Base-by-base conservation (phyloP, 2,797 vertebrate genomes). In the Poeciliopsis paucimaculata region DNA sequence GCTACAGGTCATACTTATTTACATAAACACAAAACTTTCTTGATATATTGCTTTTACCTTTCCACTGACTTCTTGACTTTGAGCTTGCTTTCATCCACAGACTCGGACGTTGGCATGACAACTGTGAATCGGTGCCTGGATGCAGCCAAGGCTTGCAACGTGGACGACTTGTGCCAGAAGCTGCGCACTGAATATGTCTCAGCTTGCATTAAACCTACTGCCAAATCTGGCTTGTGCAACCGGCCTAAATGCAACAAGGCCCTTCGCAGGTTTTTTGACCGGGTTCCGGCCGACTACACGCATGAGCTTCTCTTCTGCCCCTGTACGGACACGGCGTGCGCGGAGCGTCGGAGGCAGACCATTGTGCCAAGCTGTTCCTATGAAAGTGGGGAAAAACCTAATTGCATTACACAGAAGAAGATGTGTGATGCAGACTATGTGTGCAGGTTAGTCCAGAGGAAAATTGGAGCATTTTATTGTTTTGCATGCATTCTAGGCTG, bases 251-350 rank as follows among this genome's bases (percentile, higher is more conserved):
- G 98, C 94, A 98, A 97, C 90, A 98, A 97, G 88, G 98, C 98
- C 2, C 93, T 99, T 88, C 96, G 98, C 82, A 95, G 96, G 85
- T 99, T 99, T 95, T 99, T 99, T 0, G 97, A 98, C 94, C 97
- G 97, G 0, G 97, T 98, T 47, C 98, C 98, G 0, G 96, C 96
- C 0, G 97, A 97, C 82, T 98, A 97, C 95, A 98, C 97, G 0
- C 98, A 98, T 1, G 96, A 98, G 92, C 96, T 99, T 90, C 97
- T 99, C 78, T 99, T 99, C 95, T 99, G 98, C 93, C 97, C 97
- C 1, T 99, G 98, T 0, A 96, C 96, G 0, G 95, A 97, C 93
- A 96, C 96, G 0, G 97, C 97, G 0, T 99, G 98, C 0, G 97
- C 97, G 0, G 98, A 99, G 86, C 96, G 98, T 39, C 96, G 98